A percentile compares a stretch with the other conserved stretches of the same genome.
These are phyloP conservation scores for Dermolepida albohirtum DNA, from an alignment of 2,888 invertebrate species.

Conservation along the genomic window DNA sequence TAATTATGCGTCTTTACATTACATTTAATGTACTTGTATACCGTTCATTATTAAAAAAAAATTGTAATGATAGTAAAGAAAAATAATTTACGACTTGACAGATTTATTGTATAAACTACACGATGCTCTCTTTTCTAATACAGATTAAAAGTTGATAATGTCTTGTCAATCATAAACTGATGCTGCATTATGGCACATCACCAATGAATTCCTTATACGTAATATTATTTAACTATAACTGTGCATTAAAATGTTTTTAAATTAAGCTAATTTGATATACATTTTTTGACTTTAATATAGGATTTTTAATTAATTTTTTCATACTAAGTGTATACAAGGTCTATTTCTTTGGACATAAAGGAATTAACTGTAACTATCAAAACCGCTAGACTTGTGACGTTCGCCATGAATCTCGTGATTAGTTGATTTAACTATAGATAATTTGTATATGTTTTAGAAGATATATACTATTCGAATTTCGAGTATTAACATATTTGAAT, in stretches of 20 bases:
- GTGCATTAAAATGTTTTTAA: conserved; percentile 6
- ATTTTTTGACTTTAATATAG: conserved; percentile 8
- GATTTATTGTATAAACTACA: conserved; percentile 21
- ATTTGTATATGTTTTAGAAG: no score
- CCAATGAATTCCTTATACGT: conserved; percentile 26
- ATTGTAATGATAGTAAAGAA: background rate
- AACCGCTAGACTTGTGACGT: no score
- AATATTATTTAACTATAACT: conserved; percentile 29
- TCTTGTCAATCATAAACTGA: conserved; percentile 32
- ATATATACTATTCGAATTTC: no score
- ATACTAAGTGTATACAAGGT: no score
- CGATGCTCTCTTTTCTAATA: conserved; percentile 10
- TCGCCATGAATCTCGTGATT: no score
- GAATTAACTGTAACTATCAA: no score
- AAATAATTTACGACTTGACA: conserved; percentile 27
- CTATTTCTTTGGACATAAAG: no score
- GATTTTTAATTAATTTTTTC: conserved; percentile 20
- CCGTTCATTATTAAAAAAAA: no score
- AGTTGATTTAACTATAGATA: no score
- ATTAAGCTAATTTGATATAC: conserved; percentile 11
- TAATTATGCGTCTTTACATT: no score
- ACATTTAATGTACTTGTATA: no score
- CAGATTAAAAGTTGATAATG: conserved; percentile 33
- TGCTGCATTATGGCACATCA: conserved; percentile 17
- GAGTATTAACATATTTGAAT: no score